These are phyloP conservation scores for Caenorhabditis panamensis DNA, from an alignment of 2,888 invertebrate genomes.

Conservation along the genomic window DNA sequence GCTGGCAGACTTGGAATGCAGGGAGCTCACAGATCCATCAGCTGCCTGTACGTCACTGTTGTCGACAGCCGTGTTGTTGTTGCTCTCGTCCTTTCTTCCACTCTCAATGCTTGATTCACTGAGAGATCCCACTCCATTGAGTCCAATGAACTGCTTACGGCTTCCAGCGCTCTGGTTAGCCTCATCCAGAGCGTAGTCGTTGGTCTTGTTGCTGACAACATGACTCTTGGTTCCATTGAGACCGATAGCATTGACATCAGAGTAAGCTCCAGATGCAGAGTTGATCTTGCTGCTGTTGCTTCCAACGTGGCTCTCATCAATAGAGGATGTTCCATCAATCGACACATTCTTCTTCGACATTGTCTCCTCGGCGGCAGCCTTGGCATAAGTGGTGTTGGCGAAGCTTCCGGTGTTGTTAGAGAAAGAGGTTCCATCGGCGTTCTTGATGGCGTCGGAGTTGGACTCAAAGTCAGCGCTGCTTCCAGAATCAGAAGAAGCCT, in stretches of 20 bases:
- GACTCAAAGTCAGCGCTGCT: slow-evolving; percentile 28
- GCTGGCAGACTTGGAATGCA: slow-evolving; percentile 17
- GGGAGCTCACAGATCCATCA: slow-evolving; percentile 15
- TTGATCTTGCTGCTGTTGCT: slow-evolving; percentile 44
- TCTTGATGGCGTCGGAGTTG: slow-evolving; percentile 18
- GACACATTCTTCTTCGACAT: slow-evolving; percentile 36
- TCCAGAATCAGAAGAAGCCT: slow-evolving; percentile 39
- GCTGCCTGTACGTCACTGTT: slow-evolving; percentile 16
- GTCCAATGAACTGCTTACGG: slow-evolving; percentile 25
- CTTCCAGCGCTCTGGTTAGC: slow-evolving; percentile 53
- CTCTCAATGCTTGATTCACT: slow-evolving; percentile 43
- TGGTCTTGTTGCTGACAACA: slow-evolving; percentile 30
- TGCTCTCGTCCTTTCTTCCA: slow-evolving; percentile 54
- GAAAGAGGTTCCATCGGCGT: slow-evolving; percentile 47
- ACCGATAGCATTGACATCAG: slow-evolving; percentile 30
- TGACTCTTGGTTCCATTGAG: slow-evolving; percentile 34
- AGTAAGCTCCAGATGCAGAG: slow-evolving; percentile 16
- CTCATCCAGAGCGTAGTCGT: slow-evolving; percentile 45
- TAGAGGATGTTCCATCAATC: slow-evolving; percentile 42
- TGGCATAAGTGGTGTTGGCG: slow-evolving; percentile 24
- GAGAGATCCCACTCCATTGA: slow-evolving; percentile 31
- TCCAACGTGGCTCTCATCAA: slow-evolving; percentile 34
- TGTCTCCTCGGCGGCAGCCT: slow-evolving; percentile 29
- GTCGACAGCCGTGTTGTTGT: slow-evolving; percentile 38
- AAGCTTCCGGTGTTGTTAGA: slow-evolving; percentile 39